Conservation (phyloP, 1,140 invertebrate species). For the Meteorus sp. region DNA sequence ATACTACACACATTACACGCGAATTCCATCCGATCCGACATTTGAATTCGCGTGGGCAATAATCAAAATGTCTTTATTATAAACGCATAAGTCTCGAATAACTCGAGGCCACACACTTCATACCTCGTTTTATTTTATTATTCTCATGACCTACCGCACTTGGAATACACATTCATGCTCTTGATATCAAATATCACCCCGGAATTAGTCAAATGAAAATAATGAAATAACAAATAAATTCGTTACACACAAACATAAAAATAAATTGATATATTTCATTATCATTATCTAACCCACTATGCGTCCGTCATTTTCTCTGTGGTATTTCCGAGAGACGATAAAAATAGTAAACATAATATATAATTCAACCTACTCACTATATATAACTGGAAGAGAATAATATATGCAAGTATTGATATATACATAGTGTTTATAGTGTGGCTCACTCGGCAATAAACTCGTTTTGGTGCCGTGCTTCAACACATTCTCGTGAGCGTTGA, state of each 20-base stretch:
- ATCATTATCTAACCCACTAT: conserved; percentile 9
- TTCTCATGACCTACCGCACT: conserved; percentile 16
- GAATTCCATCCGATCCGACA: conserved; percentile 15
- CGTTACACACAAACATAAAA: neutral
- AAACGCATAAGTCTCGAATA: neutral
- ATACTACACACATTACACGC: neutral
- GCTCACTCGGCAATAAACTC: neutral
- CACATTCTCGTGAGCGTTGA: conserved; percentile 4
- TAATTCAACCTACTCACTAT: conserved; percentile 17
- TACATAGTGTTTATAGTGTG: neutral
- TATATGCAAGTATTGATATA: conserved; percentile 9
- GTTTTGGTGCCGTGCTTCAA: neutral
- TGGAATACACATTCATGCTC: no score
- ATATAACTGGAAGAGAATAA: conserved; percentile 1
- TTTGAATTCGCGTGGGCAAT: conserved; percentile 23
- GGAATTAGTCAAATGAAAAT: no score
- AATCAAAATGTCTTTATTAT: conserved; percentile 19
- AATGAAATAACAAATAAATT: no score
- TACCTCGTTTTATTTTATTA: neutral
- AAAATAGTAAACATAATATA: neutral
- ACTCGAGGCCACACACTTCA: conserved; percentile 14
- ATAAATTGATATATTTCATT: neutral
- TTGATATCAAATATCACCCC: neutral
- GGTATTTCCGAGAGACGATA: conserved; percentile 17
- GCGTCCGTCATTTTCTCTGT: neutral